Evolutionary conservation across 2,888 invertebrate genomes (phyloP).

Genomic region (Caenorhabditis uteleia): DNA sequence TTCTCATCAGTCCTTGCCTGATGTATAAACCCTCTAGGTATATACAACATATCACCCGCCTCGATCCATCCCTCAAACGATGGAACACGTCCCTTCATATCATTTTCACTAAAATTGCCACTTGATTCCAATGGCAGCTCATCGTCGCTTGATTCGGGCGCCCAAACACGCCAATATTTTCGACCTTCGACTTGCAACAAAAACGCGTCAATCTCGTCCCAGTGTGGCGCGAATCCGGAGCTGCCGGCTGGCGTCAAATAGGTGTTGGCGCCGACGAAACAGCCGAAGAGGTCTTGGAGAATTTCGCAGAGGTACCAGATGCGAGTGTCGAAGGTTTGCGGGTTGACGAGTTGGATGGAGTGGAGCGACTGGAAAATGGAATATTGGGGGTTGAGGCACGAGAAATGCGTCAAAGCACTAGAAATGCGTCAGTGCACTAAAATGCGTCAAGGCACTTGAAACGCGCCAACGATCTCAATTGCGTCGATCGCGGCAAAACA

Average conservation of each 20-base stretch:
- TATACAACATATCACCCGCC: slow-evolving; percentile 82
- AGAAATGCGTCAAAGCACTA: no score
- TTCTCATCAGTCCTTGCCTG: slow-evolving; percentile 71
- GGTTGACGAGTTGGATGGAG: slow-evolving; percentile 63
- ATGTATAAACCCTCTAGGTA: slow-evolving; percentile 79
- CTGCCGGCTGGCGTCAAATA: slow-evolving; percentile 93
- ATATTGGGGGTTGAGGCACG: no score
- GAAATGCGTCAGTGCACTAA: no score
- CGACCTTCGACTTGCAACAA: slow-evolving; percentile 92
- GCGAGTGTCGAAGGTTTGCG: slow-evolving; percentile 60
- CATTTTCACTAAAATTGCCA: slow-evolving; percentile 71
- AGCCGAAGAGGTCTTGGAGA: slow-evolving; percentile 89
- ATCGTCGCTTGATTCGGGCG: slow-evolving; percentile 76
- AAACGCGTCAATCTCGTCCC: slow-evolving; percentile 98
- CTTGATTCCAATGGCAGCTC: slow-evolving; percentile 79
- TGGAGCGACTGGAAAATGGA: slow-evolving; percentile 43
- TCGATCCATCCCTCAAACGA: slow-evolving; percentile 65
- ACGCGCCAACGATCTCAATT: no score
- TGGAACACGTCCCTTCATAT: slow-evolving; percentile 50
- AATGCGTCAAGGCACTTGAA: no score
- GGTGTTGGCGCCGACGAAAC: slow-evolving; percentile 92
- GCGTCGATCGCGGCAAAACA: no score
- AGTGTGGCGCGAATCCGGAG: slow-evolving; percentile 98
- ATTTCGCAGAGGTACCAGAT: slow-evolving; percentile 76
- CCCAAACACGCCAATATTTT: slow-evolving; percentile 91